Base-by-base conservation (phyloP, 2,888 invertebrate species). In the Apocheima hispidaria region DNA sequence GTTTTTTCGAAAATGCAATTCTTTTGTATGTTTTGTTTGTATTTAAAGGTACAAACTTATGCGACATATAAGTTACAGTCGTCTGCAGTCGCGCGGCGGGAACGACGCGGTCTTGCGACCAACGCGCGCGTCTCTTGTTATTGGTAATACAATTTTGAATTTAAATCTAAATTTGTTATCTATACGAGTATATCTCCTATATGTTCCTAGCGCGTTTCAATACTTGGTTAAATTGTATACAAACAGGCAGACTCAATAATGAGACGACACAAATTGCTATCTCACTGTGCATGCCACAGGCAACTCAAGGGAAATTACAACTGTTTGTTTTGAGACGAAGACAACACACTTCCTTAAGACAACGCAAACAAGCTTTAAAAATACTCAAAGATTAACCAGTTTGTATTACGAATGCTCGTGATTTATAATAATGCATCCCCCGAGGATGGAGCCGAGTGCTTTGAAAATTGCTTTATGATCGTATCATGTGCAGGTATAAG, bases 251-350 rank as follows among this genome's bases (percentile, higher is more conserved):
- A 66, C 54, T 72, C 71, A 77, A 46, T 86, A 83, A 86, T 82
- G 82, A 85, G 81, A 78, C 77, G 73, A 26, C 61, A 73, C 79
- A 80, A 84, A 84, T 82, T 82, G 81, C 79, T 69, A 74, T 72
- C 75, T 73, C 77, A 74, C 72, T 74, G 77, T 74, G 75, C 74
- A 70, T 68, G 65, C 70, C 63, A 73, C 65, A 14, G 18, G n/a
- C 61, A 76, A 73, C 87, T 83, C 86, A 51, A 62, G 87, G 87
- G 84, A 87, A 88, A 88, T 88, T 84, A 85, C 81, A 82, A 79
- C 75, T 74, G 78, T 83, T 84, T 85, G 82, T 85, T 81, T 79
- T 79, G 75, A 82, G 67, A 73, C 72, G 56, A 46, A 55, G 33
- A 23, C 33, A 43, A 55, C 38, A 71, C 66, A 65, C 71, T 74